These are phyloP conservation scores for Notodonta dromedarius DNA, from an alignment of 2,888 invertebrate genomes.

Conservation along the genomic window DNA sequence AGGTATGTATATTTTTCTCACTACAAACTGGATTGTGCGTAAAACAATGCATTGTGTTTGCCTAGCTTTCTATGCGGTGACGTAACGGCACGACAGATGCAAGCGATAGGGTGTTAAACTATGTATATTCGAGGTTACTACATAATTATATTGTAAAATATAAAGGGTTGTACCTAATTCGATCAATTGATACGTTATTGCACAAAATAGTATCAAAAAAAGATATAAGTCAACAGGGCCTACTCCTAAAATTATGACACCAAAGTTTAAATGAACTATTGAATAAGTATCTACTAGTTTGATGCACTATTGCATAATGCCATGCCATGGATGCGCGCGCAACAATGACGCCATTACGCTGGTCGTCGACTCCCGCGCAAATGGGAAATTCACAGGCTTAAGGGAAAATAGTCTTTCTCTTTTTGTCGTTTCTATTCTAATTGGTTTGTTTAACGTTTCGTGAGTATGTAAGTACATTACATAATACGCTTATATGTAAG, in stretches of 20 bases:
- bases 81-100: background rate
- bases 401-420: conserved; percentile 41
- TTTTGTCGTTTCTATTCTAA: conserved; percentile 35
- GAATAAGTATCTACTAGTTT: background rate
- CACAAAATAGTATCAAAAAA: background rate
- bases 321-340: background rate
- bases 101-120: background rate
- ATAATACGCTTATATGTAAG: background rate
- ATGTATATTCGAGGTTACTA: background rate
- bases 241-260: too few species aligned
- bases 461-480: conserved; percentile 4
- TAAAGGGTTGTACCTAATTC: background rate
- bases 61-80: conserved; percentile 3
- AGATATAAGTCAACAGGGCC: too few species aligned
- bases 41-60: conserved; percentile 5
- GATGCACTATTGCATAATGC: background rate
- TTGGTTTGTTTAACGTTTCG: conserved; percentile 24
- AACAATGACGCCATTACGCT: conserved; percentile 27
- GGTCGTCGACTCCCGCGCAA: conserved; percentile 27
- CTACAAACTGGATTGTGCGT: background rate
- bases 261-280: background rate
- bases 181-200: background rate
- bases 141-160: background rate
- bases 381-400: conserved; percentile 42
- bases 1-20: conserved; percentile 4